phyloP scores from a whole-genome alignment of 1,140 invertebrate genomes.

The Drusus annulatus region DNA sequence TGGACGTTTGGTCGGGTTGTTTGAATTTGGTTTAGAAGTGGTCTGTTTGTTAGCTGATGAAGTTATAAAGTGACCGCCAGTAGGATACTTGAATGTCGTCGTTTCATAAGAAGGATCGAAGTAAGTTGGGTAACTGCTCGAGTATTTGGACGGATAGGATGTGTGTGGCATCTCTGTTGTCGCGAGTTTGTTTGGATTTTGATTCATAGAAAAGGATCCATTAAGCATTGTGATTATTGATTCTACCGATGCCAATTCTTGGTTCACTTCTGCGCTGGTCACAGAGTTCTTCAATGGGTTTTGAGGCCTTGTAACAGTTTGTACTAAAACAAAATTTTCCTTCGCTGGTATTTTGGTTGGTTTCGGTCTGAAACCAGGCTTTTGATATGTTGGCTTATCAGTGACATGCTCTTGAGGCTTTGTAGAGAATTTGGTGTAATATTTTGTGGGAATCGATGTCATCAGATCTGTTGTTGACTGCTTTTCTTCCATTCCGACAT shows the following conservation, averaged over 20 bases:
- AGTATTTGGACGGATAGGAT: conserved; percentile 66
- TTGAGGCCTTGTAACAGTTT: conserved; percentile 60
- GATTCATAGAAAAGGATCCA: conserved; percentile 60
- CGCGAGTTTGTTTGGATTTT: neutral
- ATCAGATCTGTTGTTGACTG: neutral
- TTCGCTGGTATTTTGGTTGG: conserved; percentile 61
- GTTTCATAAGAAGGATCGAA: conserved; percentile 28
- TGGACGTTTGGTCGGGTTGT: conserved; percentile 69
- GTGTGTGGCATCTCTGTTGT: conserved; percentile 50
- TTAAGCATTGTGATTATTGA: conserved; percentile 80
- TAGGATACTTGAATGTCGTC: conserved; percentile 35
- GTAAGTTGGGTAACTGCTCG: conserved; percentile 67
- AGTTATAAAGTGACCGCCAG: conserved; percentile 48
- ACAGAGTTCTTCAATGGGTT: conserved; percentile 53
- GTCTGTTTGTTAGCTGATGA: conserved; percentile 54
- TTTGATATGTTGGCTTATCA: conserved; percentile 63
- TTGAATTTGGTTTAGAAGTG: conserved; percentile 69
- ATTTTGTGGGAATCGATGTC: neutral
- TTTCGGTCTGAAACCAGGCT: conserved; percentile 68
- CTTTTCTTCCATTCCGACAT: neutral
- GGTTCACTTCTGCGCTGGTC: conserved; percentile 64
- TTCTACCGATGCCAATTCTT: conserved; percentile 73
- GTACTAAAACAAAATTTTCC: conserved; percentile 61
- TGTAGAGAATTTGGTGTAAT: conserved; percentile 12
- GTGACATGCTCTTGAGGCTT: conserved; percentile 58